Percentiles rank a stretch among this genome's conserved stretches.
These are phyloP conservation scores for Bombus sylvicola DNA, from an alignment of 1,140 invertebrate genomes.

Conservation along the genomic window DNA sequence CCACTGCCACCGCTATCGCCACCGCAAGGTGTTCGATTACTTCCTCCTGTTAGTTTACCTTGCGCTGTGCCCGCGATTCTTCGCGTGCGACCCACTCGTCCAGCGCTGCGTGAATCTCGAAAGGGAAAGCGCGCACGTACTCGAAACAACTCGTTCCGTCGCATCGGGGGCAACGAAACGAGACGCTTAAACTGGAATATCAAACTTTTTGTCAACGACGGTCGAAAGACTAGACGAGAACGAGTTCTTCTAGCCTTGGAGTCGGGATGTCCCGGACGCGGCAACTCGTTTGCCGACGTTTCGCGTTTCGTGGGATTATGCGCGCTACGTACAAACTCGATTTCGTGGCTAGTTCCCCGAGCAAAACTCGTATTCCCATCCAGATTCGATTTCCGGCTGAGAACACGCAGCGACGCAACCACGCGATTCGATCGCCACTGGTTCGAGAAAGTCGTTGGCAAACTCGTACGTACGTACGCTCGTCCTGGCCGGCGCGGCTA, in stretches of 20 bases:
- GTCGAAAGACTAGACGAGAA: neutral
- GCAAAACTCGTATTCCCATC: slow-evolving; percentile 67
- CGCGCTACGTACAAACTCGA: slow-evolving; percentile 63
- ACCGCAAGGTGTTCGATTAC: slow-evolving; percentile 63
- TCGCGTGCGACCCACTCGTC: too few relatives aligned
- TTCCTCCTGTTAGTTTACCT: slow-evolving; percentile 16
- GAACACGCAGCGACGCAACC: slow-evolving; percentile 27
- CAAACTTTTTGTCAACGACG: neutral
- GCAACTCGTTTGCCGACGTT: slow-evolving; percentile 20
- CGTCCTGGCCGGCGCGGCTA: slow-evolving; percentile 21
- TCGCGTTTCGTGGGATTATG: slow-evolving; percentile 43
- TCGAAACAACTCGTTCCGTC: too few relatives aligned
- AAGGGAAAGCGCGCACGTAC: neutral
- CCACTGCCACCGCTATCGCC: slow-evolving; percentile 30
- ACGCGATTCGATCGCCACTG: slow-evolving; percentile 66
- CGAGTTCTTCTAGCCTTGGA: neutral
- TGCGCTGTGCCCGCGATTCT: slow-evolving; percentile 10
- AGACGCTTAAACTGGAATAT: neutral
- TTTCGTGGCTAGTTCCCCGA: slow-evolving; percentile 67
- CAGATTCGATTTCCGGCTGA: slow-evolving; percentile 59
- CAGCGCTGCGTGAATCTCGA: slow-evolving; percentile 37
- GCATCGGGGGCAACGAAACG: slow-evolving; percentile 5
- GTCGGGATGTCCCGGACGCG: slow-evolving; percentile 8
- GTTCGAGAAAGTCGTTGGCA: slow-evolving; percentile 52
- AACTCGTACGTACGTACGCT: slow-evolving; percentile 47